Conservation (phyloP, 2,113 vertebrate species). For the Dromas ardeola region DNA sequence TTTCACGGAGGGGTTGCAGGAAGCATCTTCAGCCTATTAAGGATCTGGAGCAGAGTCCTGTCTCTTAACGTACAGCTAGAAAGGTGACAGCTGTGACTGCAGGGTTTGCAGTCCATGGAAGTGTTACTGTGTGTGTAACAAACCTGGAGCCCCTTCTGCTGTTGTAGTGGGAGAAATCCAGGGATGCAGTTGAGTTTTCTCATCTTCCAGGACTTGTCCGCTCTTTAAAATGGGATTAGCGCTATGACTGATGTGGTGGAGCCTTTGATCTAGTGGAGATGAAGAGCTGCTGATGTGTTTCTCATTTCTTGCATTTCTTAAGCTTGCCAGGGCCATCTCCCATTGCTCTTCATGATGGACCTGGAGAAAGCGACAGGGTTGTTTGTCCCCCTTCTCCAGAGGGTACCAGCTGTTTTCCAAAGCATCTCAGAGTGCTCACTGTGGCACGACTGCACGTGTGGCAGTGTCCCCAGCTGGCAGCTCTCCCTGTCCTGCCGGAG, state of each 20-base stretch:
- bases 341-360: accelerated
- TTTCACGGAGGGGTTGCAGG: neutral
- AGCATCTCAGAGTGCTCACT: neutral
- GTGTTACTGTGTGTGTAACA: neutral
- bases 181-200: neutral
- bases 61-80: neutral
- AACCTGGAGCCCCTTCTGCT: neutral
- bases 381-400: neutral
- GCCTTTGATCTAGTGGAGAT: neutral
- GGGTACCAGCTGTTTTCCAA: neutral
- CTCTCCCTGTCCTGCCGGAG: neutral
- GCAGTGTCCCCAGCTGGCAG: neutral
- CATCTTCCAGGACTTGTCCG: neutral
- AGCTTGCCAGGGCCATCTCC: neutral
- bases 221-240: neutral
- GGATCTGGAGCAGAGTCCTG: neutral
- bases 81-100: neutral
- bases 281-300: neutral
- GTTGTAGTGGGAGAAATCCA: neutral
- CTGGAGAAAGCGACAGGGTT: neutral
- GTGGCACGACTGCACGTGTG: neutral
- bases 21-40: neutral
- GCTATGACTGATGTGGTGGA: neutral
- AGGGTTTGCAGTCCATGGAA: neutral
- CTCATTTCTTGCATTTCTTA: neutral